Base-by-base conservation (phyloP, 2,113 vertebrate species). In the Petromus typicus region DNA sequence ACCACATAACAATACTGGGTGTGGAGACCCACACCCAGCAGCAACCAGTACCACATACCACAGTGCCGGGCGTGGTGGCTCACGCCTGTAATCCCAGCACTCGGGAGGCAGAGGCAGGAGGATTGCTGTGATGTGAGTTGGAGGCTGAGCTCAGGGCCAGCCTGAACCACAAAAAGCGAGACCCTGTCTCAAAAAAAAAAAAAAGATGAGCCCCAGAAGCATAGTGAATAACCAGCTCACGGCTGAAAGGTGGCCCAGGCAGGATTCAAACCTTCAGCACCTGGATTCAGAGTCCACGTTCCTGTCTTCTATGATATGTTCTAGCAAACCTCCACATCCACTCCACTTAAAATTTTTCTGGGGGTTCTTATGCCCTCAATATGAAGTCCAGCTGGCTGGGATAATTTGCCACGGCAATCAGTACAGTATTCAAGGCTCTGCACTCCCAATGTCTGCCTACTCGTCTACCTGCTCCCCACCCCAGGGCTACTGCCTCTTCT, bases 191-290 rank as follows among this genome's bases (percentile, higher is more conserved):
- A n/a, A n/a, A n/a, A n/a, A n/a, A n/a, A n/a, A n/a, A n/a, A n/a
- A n/a, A 89, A 95, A 91, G 71, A 79, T 22, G n/a, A 76, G 22
- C 51, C 43, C 82, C 75, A 64, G 76, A 87, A 17, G 83, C 12
- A 45, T 10, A 75, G 20, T 57, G 67, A 57, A 32, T 27, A 37
- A 63, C 25, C 22, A 67, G 51, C 48, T 56, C 64, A 84, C 1
- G 75, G 32, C 2, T 37, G 27, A 67, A 90, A 90, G 18, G 40
- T 25, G 51, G 51, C 57, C n/a, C 79, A 76, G 64, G 25, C 43
- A 67, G 56, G 40, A 82, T 30, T 69, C n/a, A 43, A 75, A 32
- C 22, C 4, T 40, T 48, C 16, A 18, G 16, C 69, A 40, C 45
- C 59, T 27, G 12, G 34, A 75, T 43, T 3, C 32, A 45, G 37